phyloP scores from a whole-genome alignment of 2,797 vertebrate species.

The Neopelma chrysocephalum region DNA sequence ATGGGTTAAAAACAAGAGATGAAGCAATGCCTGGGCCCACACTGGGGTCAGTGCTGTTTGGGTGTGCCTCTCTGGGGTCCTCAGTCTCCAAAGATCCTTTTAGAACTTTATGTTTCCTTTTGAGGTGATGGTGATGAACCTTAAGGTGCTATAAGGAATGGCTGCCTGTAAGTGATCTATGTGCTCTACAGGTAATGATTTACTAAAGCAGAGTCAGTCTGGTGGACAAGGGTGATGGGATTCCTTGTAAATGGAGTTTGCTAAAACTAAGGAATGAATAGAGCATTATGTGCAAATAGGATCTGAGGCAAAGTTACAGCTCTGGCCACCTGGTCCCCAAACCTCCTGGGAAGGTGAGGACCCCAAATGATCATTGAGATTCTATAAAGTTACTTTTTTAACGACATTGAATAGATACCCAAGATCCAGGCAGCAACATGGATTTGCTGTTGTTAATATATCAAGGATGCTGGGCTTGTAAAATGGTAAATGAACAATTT shows the following conservation, averaged over 20 bases:
- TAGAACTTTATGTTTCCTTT: not conserved
- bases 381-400: not conserved
- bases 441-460: not conserved
- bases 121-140: not conserved
- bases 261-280: not conserved
- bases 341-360: not conserved
- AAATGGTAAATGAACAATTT: not conserved
- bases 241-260: not conserved
- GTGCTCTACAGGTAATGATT: not conserved
- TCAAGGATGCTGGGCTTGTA: not conserved
- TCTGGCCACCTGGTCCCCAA: not conserved
- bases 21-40: not conserved
- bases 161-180: not conserved
- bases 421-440: not conserved
- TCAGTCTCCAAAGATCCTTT: not conserved
- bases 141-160: accelerated
- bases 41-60: not conserved
- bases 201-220: not conserved
- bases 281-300: not conserved
- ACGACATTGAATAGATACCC: not conserved
- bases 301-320: not conserved
- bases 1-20: not conserved
- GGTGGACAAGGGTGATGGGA: not conserved
- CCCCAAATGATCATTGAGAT: not conserved
- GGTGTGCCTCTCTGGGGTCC: not conserved